Conservation (phyloP, 2,113 vertebrate species). For the Dolichotis patagonum region DNA sequence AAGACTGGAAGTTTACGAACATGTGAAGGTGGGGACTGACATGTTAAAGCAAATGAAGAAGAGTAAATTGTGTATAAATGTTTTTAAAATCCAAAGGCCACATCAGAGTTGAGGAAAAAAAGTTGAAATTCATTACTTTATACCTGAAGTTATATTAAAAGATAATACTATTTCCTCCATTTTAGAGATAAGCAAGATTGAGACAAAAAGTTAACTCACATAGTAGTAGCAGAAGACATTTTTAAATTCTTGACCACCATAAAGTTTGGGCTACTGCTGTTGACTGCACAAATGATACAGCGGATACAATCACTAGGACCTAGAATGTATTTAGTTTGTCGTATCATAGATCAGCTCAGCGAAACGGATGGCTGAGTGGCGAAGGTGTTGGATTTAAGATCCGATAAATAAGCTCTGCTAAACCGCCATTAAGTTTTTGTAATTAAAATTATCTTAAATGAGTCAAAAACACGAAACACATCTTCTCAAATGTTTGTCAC, state of each 20-base stretch:
- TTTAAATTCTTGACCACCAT: no score
- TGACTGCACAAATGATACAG: background rate
- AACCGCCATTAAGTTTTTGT: background rate
- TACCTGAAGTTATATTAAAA: background rate
- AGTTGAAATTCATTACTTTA: background rate
- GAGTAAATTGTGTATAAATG: background rate
- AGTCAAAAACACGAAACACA: background rate
- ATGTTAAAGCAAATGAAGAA: background rate
- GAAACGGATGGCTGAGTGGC: no score
- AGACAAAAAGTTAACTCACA: background rate
- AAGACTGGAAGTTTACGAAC: background rate
- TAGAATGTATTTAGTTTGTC: background rate
- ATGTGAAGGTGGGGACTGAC: background rate
- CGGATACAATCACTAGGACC: background rate
- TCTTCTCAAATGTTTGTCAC: background rate
- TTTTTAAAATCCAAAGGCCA: background rate
- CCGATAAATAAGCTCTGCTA: no score
- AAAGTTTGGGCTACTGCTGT: no score
- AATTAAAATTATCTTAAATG: background rate
- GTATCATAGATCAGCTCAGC: background rate
- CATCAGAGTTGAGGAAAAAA: background rate
- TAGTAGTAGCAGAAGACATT: no score
- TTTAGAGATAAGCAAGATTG: background rate
- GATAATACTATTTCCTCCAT: background rate
- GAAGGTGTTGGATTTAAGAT: no score